Evolutionary conservation across 2,888 invertebrate genomes (phyloP).

Genomic region (Drosophila monieri): DNA sequence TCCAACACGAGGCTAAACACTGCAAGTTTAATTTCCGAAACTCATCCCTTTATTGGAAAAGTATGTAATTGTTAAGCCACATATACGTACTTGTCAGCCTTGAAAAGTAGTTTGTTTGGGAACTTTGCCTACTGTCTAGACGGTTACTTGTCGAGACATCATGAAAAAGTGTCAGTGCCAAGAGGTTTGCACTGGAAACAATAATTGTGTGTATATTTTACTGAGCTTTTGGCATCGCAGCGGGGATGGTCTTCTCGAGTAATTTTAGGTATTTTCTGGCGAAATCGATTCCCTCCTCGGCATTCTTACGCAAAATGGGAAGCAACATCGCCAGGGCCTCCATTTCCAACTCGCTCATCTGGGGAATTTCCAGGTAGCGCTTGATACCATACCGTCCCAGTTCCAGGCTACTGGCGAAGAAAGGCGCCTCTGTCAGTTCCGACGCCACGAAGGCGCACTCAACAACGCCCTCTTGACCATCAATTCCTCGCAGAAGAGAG

Average conservation of each 20-base stretch:
- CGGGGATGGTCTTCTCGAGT: background rate
- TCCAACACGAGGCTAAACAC: background rate
- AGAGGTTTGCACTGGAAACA: background rate
- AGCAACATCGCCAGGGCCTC: constrained; percentile 92
- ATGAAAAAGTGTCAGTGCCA: background rate
- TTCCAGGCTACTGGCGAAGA: constrained; percentile 85
- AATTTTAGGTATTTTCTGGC: constrained; percentile 41
- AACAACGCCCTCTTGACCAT: constrained; percentile 86
- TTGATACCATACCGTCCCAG: constrained; percentile 91
- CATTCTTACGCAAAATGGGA: constrained; percentile 94
- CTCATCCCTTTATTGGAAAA: constrained; percentile 3
- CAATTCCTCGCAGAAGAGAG: constrained; percentile 92
- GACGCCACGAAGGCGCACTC: constrained; percentile 86
- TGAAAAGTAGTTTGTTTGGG: background rate
- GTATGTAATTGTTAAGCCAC: background rate
- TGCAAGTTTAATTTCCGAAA: background rate
- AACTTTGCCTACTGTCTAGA: background rate
- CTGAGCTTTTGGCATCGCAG: constrained; percentile 2
- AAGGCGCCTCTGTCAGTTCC: constrained; percentile 8
- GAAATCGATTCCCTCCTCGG: constrained; percentile 94
- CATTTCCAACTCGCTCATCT: constrained; percentile 90
- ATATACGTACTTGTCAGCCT: constrained; percentile 26
- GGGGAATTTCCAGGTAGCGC: constrained; percentile 94
- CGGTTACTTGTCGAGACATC: background rate
- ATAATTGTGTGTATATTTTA: background rate